A percentile compares a stretch with the other conserved stretches of the same genome.
Evolutionary conservation across 2,113 vertebrate species (phyloP).

Genomic region (Antechinus flavipes): DNA sequence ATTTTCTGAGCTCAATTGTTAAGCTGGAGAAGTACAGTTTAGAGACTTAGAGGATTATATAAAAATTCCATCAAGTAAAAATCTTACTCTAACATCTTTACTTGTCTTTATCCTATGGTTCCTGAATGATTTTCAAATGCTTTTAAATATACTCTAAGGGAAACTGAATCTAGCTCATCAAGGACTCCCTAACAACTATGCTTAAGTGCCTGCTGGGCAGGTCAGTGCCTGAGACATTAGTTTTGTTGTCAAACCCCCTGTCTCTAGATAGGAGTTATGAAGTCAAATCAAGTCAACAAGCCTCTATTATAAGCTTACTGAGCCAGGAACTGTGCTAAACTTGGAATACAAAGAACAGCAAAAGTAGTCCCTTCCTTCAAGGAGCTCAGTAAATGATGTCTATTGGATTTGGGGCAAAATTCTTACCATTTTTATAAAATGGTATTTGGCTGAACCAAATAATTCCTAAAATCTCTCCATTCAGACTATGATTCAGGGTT

Average conservation of each 20-base stretch:
- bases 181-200: background rate
- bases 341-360: slow-evolving; percentile 3
- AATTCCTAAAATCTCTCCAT: too few relatives aligned
- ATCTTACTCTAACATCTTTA: slow-evolving; percentile 23
- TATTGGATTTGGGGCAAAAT: background rate
- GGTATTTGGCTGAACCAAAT: too few relatives aligned
- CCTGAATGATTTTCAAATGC: slow-evolving; percentile 48
- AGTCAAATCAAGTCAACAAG: background rate
- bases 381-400: background rate
- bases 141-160: slow-evolving; percentile 56
- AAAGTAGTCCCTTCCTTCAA: background rate
- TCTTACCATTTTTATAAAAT: background rate
- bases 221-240: background rate
- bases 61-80: slow-evolving; percentile 60
- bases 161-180: slow-evolving; percentile 11
- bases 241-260: background rate
- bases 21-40: slow-evolving; percentile 13
- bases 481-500: too few relatives aligned
- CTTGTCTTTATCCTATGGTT: slow-evolving; percentile 24
- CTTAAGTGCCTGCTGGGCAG: background rate
- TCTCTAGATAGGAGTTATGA: background rate
- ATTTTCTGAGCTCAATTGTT: slow-evolving; percentile 1
- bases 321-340: background rate
- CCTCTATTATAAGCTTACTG: background rate
- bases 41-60: slow-evolving; percentile 23